Base-by-base conservation (phyloP, 2,113 vertebrate species). In the Hippocampus guttulatus region DNA sequence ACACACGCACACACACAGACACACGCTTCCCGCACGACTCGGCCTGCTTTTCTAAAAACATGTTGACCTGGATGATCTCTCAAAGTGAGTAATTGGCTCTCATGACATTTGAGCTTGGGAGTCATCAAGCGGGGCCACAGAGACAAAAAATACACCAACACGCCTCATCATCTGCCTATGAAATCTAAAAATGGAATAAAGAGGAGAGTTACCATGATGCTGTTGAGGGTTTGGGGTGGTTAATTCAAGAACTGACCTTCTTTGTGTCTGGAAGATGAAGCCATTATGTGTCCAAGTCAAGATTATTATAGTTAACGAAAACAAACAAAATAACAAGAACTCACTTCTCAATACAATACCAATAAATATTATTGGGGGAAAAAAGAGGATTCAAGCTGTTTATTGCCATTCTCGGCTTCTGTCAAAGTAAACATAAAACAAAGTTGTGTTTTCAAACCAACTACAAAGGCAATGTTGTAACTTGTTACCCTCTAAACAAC, bases 61-160 rank as follows among this genome's bases (percentile, higher is more conserved):
- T 15, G 68, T 76, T 89, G 88, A 89, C 87, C 87, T 89, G 82
- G 75, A 84, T 89, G 63, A 60, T 79, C 70, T 72, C 74, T 87
- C 70, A 70, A 68, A 80, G 76, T 82, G 81, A 89, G 73, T 80
- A 84, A 85, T 68, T 83, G 82, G 78, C 78, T 86, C 75, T 68
- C 27, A 1, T 79, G 61, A 76, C 40, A 41, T 80, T 69, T 3
- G 60, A 75, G 73, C 74, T 43, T 30, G 77, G 75, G 78, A 84
- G 84, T 78, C 80, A 75, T 81, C 65, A 74, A 67, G 67, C 51
- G 20, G 54, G 63, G 51, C 81, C 54, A n/a, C 63, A 60, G 78
- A 82, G 80, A 81, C 16, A 5, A 25, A 45, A 75, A 64, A 80
- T 40, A 80, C 85, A 85, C 80, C 74, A 82, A 70, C 38, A 74